Percentiles rank a stretch among this genome's conserved stretches.
phyloP scores from a whole-genome alignment of 53 echinoderm and acorn worm species.

The Apostichopus leukothele region DNA sequence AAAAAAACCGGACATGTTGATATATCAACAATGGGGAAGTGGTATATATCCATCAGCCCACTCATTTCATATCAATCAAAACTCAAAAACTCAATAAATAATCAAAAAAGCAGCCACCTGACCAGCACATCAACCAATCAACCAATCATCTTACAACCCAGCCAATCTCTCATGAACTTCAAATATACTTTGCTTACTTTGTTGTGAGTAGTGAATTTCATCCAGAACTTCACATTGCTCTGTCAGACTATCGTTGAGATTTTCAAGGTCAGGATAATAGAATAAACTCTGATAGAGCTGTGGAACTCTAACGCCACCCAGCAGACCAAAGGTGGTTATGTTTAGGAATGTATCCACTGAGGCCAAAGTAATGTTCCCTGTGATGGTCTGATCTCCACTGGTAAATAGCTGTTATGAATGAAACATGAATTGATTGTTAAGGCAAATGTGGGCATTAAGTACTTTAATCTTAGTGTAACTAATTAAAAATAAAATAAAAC shows the following conservation, averaged over 20 bases:
- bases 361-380: conserved; percentile 50
- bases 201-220: conserved; percentile 66
- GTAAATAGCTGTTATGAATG: conserved; percentile 57
- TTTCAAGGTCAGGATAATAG: conserved; percentile 53
- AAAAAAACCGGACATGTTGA: too few relatives aligned
- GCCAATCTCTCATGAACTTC: neutral
- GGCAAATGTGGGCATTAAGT: too few relatives aligned
- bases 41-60: too few relatives aligned
- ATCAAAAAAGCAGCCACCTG: neutral
- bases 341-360: conserved; percentile 50
- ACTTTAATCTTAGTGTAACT: too few relatives aligned
- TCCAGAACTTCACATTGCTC: conserved; percentile 68
- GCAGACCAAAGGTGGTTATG: conserved; percentile 58
- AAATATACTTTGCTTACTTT: conserved; percentile 60
- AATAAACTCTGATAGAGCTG: conserved; percentile 61
- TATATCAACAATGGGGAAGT: too few relatives aligned
- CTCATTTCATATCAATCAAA: too few relatives aligned
- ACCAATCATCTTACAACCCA: neutral
- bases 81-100: neutral
- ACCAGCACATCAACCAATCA: too few relatives aligned
- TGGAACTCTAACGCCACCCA: conserved; percentile 67
- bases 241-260: conserved; percentile 58
- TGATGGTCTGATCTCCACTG: conserved; percentile 59
- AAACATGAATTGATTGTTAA: too few relatives aligned
- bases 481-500: too few relatives aligned